Base-by-base conservation (phyloP, 1,140 invertebrate species). In the Latrodectus geometricus region DNA sequence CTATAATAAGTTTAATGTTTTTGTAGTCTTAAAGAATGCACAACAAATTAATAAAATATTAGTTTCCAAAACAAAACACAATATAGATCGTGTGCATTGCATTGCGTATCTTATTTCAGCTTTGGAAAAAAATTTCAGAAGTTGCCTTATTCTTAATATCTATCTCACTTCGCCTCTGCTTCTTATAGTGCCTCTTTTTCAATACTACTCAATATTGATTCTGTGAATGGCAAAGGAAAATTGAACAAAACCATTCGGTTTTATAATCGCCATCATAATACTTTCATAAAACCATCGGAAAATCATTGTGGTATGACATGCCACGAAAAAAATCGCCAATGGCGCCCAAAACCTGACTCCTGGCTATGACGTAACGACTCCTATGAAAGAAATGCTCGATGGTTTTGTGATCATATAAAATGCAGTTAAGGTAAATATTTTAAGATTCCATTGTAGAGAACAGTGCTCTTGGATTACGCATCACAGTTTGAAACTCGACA, bases 351-450 rank as follows among this genome's bases (percentile, higher is more conserved):
- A 72, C 70, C 79, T 81, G 68, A 65, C 68, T 81, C 35, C 20
- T 21, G 69, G 11, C 52, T 70, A 72, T 81, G 69, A 72, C 69
- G 69, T 81, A 72, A 70, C 66, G 68, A 23, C 79, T 12, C n/a
- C 9, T 54, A 70, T 17, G 21, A 35, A 81, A 48, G 52, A 70
- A 35, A 21, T 12, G 49, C 49, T 72, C 70, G 79, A 81, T 81
- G 68, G n/a, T 8, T 56, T 54, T 81, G 79, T 81, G 79, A 81
- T 81, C 79, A 81, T 81, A 72, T 72, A 49, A 65, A 56, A 81
- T 79, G 79, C 66, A 35, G 23, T 81, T 81, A 81, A 35, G 68
- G 70, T 81, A 72, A 81, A 81, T 81, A 81, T 81, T 81, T 81
- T 52, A 81, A 50, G 5, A 35, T 54, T 72, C 66, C 69, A 81